Conservation (phyloP, 2,113 vertebrate species). For the Ammodytes marinus region DNA sequence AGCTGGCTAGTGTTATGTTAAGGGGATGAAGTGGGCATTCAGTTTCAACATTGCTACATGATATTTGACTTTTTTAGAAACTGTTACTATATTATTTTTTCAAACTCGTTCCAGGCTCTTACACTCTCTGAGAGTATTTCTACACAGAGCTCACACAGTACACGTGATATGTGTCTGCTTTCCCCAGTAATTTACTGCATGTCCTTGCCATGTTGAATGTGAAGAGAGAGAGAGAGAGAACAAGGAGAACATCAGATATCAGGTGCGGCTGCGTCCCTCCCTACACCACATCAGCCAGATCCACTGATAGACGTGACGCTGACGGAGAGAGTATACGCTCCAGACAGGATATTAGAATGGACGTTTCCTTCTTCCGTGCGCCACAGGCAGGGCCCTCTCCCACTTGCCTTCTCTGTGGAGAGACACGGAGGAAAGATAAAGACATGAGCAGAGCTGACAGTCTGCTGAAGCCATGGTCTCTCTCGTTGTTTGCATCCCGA, state of each 20-base stretch:
- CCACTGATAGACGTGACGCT: slow-evolving; percentile 73
- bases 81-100: background rate
- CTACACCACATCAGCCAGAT: slow-evolving; percentile 73
- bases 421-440: slow-evolving; percentile 77
- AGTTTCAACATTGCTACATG: background rate
- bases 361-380: slow-evolving; percentile 75
- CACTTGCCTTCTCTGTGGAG: slow-evolving; percentile 68
- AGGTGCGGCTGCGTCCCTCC: slow-evolving; percentile 40
- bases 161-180: background rate
- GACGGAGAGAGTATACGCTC: slow-evolving; percentile 56
- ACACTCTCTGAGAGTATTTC: background rate
- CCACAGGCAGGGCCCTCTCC: slow-evolving; percentile 67
- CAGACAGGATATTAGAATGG: slow-evolving; percentile 84
- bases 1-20: background rate
- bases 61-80: slow-evolving; percentile 18
- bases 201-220: slow-evolving; percentile 63
- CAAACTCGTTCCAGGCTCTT: background rate
- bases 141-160: background rate
- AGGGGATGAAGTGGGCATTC: background rate
- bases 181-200: slow-evolving; percentile 45
- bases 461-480: slow-evolving; percentile 61
- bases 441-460: slow-evolving; percentile 77
- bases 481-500: slow-evolving; percentile 66
- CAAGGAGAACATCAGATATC: slow-evolving; percentile 77
- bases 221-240: slow-evolving; percentile 40